Base-by-base conservation (phyloP, 2,797 vertebrate species). In the Pipistrellus pipistrellus region DNA sequence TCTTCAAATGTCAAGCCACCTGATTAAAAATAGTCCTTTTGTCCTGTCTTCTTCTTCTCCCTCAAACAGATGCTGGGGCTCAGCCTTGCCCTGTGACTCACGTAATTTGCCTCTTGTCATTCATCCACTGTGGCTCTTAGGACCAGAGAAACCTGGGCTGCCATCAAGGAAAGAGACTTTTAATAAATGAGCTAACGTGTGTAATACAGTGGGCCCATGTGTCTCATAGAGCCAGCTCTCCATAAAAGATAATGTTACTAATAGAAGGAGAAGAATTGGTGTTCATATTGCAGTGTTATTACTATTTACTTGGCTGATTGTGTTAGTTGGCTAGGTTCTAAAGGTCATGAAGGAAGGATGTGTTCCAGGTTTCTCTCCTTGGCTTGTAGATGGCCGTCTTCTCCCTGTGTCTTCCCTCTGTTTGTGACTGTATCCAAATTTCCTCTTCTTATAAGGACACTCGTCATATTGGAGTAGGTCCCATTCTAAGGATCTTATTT, bases 1-100 rank as follows among this genome's bases (percentile, higher is more conserved):
- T 77, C 93, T 90, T 71, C 64, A 75, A 59, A 95, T 17, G 38
- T 76, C 90, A 96, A 90, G 17, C 18, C 51, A 80, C 12, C 20
- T 71, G 38, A 78, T 84, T 93, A 81, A 88, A 90, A 62, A 82
- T 4, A 87, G n/a, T n/a, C 32, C 25, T 83, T 94, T 38, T 32
- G 38, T 83, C 27, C 41, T 71, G 5, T 30, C 57, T 64, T 87
- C 59, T 77, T 85, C 51, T 90, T 87, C 59, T 77, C 53, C 82
- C 55, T 23, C 25, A 90, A 53, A 90, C n/a, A 77, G 73, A 92
- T 66, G n/a, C 48, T 25, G 3, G 76, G 77, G 20, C 32, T 88
- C 64, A 38, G 46, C 57, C 57, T 91, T 23, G 6, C 25, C 76
- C 69, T 4, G 0, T 35, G 30, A 59, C 41, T 59, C 68, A 84